These are phyloP conservation scores for Neolamprologus sp. DNA, from an alignment of 2,113 vertebrate species.

Conservation along the genomic window DNA sequence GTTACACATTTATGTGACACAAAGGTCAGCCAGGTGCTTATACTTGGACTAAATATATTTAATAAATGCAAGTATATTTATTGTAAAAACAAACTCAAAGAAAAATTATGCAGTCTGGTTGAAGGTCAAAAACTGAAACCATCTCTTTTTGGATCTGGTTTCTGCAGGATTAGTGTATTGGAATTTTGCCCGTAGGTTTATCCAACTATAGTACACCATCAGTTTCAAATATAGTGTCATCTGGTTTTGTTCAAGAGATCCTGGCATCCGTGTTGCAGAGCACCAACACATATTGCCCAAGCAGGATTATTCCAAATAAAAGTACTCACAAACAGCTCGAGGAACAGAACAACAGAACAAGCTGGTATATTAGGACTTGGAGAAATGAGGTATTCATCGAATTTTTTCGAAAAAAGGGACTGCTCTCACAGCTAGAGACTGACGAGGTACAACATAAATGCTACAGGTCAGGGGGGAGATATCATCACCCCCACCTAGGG, in stretches of 20 bases:
- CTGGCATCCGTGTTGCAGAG: neutral
- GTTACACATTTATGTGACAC: neutral
- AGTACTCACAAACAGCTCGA: neutral
- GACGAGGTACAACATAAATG: no score
- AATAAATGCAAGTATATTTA: neutral
- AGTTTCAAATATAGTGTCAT: neutral
- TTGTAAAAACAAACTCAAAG: neutral
- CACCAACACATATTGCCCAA: neutral
- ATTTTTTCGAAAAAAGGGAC: no score
- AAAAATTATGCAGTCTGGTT: neutral
- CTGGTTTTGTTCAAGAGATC: neutral
- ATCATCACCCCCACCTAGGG: no score
- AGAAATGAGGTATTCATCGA: no score
- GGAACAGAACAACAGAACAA: neutral
- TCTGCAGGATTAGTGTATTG: neutral
- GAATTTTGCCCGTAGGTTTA: neutral
- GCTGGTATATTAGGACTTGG: neutral
- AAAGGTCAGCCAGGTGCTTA: neutral
- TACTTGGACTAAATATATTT: neutral
- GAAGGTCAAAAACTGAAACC: neutral
- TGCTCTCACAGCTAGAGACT: no score
- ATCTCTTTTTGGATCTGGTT: neutral
- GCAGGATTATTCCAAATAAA: neutral
- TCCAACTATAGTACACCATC: neutral
- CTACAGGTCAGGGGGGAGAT: no score